A percentile compares a stretch with the other conserved stretches of the same genome.
Evolutionary conservation across 2,888 invertebrate genomes (phyloP).

Genomic region (Amphiduros pacificus): DNA sequence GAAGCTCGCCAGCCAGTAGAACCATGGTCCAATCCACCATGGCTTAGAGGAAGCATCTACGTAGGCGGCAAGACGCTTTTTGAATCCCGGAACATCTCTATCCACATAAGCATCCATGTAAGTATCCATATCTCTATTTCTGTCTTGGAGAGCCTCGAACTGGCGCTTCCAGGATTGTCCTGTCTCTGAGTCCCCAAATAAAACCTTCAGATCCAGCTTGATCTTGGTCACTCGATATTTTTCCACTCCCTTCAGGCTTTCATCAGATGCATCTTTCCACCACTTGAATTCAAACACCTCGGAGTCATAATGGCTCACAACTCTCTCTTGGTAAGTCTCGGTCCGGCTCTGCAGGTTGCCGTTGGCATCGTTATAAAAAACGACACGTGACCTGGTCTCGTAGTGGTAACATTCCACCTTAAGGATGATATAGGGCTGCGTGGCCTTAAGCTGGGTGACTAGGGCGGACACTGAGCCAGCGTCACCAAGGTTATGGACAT

Average conservation of each 20-base stretch:
- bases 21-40: background rate
- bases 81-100: background rate
- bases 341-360: slow-evolving; percentile 5
- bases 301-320: background rate
- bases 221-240: background rate
- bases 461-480: too few species aligned
- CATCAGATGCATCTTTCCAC: slow-evolving; percentile 1
- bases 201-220: background rate
- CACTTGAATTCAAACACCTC: background rate
- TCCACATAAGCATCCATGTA: background rate
- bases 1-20: background rate
- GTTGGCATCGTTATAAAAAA: background rate
- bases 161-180: background rate
- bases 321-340: slow-evolving; percentile 1
- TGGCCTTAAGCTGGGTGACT: too few species aligned
- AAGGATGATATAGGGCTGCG: background rate
- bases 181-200: background rate
- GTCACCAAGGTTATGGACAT: too few species aligned
- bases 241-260: background rate
- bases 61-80: background rate
- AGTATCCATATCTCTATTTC: background rate
- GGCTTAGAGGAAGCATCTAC: background rate
- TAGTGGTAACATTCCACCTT: slow-evolving; percentile 3
- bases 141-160: background rate
- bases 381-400: background rate